Evolutionary conservation across 1,140 invertebrate genomes (phyloP).

Genomic region (Cydia fagiglandana): DNA sequence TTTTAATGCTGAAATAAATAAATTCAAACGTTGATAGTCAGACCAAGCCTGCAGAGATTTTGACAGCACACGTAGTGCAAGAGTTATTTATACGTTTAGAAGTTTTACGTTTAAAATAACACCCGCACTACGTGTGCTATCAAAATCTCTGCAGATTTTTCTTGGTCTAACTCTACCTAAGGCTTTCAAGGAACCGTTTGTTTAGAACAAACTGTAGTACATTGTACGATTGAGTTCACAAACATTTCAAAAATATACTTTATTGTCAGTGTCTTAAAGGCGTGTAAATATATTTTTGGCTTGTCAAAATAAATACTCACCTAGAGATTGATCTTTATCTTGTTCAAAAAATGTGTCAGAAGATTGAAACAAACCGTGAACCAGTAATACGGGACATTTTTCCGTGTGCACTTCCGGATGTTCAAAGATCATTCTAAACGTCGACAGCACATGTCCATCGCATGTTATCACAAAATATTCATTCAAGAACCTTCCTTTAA

Average conservation of each 20-base stretch:
- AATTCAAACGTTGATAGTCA: background rate
- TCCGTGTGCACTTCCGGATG: background rate
- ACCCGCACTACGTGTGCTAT: no score
- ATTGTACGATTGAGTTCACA: no score
- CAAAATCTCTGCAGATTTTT: no score
- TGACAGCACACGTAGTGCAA: no score
- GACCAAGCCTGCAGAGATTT: no score
- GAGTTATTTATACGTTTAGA: no score
- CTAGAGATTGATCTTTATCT: constrained; percentile 16
- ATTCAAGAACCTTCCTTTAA: background rate
- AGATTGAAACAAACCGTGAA: constrained; percentile 1
- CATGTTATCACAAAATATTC: background rate
- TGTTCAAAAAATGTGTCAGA: constrained; percentile 4
- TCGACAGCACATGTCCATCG: background rate
- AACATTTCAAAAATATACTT: no score
- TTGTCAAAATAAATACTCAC: background rate
- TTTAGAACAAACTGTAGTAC: no score
- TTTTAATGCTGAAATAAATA: constrained; percentile 78
- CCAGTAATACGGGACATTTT: background rate
- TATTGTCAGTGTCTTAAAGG: no score
- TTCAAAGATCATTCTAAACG: background rate
- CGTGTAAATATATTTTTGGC: no score
- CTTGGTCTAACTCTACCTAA: background rate
- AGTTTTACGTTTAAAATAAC: no score
- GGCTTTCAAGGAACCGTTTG: background rate